phyloP scores from a whole-genome alignment of 2,797 vertebrate genomes.

The Oreortyx pictus region DNA sequence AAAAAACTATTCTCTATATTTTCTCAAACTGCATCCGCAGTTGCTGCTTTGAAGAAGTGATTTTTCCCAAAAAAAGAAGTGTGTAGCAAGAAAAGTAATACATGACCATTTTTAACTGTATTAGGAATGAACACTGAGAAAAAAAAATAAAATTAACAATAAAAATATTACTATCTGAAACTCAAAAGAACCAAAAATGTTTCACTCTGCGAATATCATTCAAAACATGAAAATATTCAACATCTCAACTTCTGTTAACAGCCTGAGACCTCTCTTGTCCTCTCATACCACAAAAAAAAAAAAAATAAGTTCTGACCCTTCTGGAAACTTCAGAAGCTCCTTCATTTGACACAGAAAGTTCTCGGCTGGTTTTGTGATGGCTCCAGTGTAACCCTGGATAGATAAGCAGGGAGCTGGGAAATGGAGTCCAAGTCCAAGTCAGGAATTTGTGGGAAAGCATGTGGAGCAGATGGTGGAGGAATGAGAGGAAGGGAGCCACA shows the following conservation, averaged over 20 bases:
- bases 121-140: not conserved
- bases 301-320: constrained; percentile 37
- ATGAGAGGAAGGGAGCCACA: constrained; percentile 67
- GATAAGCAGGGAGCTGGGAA: constrained; percentile 46
- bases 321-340: constrained; percentile 4
- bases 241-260: constrained; percentile 38
- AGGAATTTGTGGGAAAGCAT: constrained; percentile 67
- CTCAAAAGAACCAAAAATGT: not conserved
- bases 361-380: constrained; percentile 52
- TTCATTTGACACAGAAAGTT: constrained; percentile 4
- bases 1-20: not conserved
- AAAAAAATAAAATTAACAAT: no score
- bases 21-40: not conserved
- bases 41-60: not conserved
- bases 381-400: constrained; percentile 45
- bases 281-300: constrained; percentile 44
- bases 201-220: constrained; percentile 8
- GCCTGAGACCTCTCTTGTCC: constrained; percentile 43
- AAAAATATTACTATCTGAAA: not conserved
- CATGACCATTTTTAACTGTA: not conserved
- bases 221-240: constrained; percentile 4
- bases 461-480: constrained; percentile 65
- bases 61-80: not conserved
- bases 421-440: constrained; percentile 27
- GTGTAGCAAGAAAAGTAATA: not conserved